A percentile compares a stretch with the other conserved stretches of the same genome.
Evolutionary conservation across 2,888 invertebrate genomes (phyloP).

Genomic region (Drosophila setosimentum): DNA sequence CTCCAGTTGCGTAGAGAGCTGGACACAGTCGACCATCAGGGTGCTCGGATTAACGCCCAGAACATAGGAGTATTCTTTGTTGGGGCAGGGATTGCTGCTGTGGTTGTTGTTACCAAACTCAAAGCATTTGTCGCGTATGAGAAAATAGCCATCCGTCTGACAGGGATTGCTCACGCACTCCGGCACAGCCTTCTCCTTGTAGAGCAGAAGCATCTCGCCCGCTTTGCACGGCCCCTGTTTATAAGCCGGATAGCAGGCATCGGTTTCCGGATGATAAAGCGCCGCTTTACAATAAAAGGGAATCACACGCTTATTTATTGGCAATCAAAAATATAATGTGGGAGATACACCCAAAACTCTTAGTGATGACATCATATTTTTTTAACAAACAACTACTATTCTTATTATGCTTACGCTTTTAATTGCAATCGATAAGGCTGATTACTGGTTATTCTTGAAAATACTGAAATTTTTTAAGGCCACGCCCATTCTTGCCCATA

Average conservation of each 20-base stretch:
- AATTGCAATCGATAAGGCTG: not conserved
- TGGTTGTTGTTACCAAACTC: conserved; percentile 74
- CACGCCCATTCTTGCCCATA: not conserved
- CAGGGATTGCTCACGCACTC: conserved; percentile 89
- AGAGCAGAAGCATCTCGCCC: conserved; percentile 87
- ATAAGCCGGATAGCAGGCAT: conserved; percentile 88
- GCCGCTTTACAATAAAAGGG: conserved; percentile 55
- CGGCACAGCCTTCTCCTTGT: conserved; percentile 86
- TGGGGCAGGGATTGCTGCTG: conserved; percentile 78
- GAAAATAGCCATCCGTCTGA: conserved; percentile 86
- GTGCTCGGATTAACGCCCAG: conserved; percentile 88
- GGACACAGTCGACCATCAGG: conserved; percentile 87
- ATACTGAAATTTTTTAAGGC: too few relatives aligned
- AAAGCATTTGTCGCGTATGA: conserved; percentile 80
- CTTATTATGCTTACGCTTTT: not conserved
- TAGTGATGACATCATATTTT: not conserved
- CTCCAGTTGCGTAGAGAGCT: conserved; percentile 70
- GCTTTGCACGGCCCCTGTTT: conserved; percentile 88
- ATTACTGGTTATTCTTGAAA: too few relatives aligned
- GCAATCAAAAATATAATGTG: not conserved
- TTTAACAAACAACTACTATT: not conserved
- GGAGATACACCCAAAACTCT: not conserved
- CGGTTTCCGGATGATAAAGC: conserved; percentile 87
- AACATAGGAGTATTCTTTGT: conserved; percentile 83
- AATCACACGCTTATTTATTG: not conserved